Percentiles rank a stretch among this genome's conserved stretches.
These are phyloP conservation scores for Pseudolaguvia tuberculata DNA, from an alignment of 2,113 vertebrate species.

Conservation along the genomic window DNA sequence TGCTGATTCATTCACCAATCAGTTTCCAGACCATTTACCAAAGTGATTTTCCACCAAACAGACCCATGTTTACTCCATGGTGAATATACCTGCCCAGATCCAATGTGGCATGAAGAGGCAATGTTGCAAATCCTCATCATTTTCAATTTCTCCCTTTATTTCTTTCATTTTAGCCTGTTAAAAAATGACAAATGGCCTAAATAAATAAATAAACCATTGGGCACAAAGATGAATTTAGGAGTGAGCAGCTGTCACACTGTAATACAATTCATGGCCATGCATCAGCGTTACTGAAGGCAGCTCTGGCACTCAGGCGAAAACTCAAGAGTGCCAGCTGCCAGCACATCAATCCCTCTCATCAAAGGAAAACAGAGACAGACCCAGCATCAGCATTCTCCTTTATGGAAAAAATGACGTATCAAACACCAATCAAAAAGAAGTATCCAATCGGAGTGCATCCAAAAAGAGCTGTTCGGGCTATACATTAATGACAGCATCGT, in stretches of 20 bases:
- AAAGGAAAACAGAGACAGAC: constrained; percentile 34
- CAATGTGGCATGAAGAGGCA: constrained; percentile 30
- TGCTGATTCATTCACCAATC: constrained; percentile 9
- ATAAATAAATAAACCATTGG: constrained; percentile 71
- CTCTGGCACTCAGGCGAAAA: constrained; percentile 63
- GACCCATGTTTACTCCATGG: not conserved
- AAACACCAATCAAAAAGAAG: constrained; percentile 8
- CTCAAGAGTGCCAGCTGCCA: constrained; percentile 68
- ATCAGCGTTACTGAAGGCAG: constrained; percentile 69
- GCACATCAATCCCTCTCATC: constrained; percentile 63
- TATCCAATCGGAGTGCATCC: constrained; percentile 12
- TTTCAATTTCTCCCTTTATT: constrained; percentile 44
- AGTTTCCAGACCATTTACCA: constrained; percentile 39
- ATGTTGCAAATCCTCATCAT: constrained; percentile 57
- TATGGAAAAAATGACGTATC: constrained; percentile 7
- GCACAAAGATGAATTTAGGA: constrained; percentile 71
- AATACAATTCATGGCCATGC: constrained; percentile 76
- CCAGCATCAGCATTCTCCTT: constrained; percentile 15
- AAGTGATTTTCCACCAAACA: constrained; percentile 20
- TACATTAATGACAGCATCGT: not conserved
- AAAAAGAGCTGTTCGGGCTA: not conserved
- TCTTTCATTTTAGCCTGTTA: constrained; percentile 50
- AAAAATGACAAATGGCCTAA: constrained; percentile 66
- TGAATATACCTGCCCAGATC: constrained; percentile 33
- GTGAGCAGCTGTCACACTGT: constrained; percentile 69